Evolutionary conservation across 1,140 invertebrate species (phyloP).

Genomic region (Adelges cooleyi): DNA sequence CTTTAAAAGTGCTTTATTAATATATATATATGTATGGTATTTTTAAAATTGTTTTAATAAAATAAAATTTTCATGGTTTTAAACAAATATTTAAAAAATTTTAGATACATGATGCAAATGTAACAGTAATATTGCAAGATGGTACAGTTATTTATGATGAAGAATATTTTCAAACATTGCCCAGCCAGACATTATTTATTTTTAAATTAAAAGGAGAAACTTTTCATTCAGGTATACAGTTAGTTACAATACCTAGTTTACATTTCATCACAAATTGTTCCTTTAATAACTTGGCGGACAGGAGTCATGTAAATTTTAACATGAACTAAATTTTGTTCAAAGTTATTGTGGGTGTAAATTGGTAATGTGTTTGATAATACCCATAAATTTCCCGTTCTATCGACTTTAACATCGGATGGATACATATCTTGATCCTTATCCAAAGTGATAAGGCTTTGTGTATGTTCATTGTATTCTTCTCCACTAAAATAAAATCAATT

Average conservation of each 20-base stretch:
- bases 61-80: no score
- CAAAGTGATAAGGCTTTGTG: slow-evolving; percentile 47
- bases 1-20: no score
- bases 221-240: background rate
- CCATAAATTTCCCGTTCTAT: slow-evolving; percentile 57
- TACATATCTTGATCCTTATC: slow-evolving; percentile 58
- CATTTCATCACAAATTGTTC: slow-evolving; percentile 48
- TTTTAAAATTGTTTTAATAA: no score
- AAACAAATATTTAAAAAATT: no score
- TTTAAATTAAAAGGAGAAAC: slow-evolving; percentile 47
- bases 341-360: slow-evolving; percentile 52
- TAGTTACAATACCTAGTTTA: no score
- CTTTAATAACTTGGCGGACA: slow-evolving; percentile 52
- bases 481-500: slow-evolving; percentile 40
- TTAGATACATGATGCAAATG: slow-evolving; percentile 17
- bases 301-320: slow-evolving; percentile 56
- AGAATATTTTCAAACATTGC: slow-evolving; percentile 57
- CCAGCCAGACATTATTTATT: slow-evolving; percentile 58
- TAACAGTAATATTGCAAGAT: slow-evolving; percentile 42
- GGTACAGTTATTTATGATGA: slow-evolving; percentile 61
- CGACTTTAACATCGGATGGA: slow-evolving; percentile 65
- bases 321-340: slow-evolving; percentile 53
- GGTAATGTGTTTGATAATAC: slow-evolving; percentile 58
- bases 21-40: no score
- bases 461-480: slow-evolving; percentile 32